phyloP scores from a whole-genome alignment of 23 tunicate species.

The Ascidia mentula region DNA sequence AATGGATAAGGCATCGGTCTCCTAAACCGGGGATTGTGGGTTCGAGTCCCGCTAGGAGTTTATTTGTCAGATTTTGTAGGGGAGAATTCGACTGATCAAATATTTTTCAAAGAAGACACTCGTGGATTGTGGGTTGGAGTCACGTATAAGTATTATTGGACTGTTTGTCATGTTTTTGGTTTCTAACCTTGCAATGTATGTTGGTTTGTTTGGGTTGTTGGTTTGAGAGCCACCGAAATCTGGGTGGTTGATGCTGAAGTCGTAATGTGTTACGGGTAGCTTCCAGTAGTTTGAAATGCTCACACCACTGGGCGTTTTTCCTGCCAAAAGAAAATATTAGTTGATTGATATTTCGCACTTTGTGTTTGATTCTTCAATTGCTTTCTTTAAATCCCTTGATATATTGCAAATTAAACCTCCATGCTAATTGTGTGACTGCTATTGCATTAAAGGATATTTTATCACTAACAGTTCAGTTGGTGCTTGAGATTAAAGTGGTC shows the following conservation, averaged over 20 bases:
- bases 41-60: not conserved
- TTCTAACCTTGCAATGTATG: slow-evolving; percentile 27
- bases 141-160: no score
- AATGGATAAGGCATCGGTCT: slow-evolving; percentile 1
- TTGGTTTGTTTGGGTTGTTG: slow-evolving; percentile 17
- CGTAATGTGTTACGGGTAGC: slow-evolving; percentile 26
- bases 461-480: no score
- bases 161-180: no score
- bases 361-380: no score
- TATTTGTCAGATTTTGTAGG: not conserved
- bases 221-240: slow-evolving; percentile 21
- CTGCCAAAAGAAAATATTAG: not conserved
- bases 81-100: no score
- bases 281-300: not conserved
- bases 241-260: slow-evolving; percentile 27
- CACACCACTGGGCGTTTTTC: not conserved
- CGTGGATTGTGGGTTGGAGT: no score
- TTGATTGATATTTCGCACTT: not conserved
- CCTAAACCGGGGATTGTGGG: not conserved
- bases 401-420: no score
- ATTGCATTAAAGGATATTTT: no score
- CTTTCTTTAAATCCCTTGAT: no score
- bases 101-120: no score
- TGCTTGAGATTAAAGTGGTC: no score
- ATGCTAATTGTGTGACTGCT: no score